Percentiles rank a stretch among this genome's conserved stretches.
Evolutionary conservation across 2,888 invertebrate species (phyloP).

Genomic region (Eupithecia inturbata): DNA sequence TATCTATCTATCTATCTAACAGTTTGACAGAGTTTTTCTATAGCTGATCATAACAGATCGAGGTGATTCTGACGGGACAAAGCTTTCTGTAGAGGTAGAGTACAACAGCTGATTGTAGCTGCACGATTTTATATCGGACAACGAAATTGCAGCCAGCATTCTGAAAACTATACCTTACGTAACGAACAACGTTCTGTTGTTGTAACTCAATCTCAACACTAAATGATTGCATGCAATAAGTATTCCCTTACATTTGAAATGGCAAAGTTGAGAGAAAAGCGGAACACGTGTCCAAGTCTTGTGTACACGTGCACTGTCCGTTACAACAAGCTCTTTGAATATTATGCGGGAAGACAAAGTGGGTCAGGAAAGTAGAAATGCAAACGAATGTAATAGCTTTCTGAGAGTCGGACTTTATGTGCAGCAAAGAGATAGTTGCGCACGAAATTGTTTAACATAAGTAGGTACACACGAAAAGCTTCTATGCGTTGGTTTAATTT

Average conservation of each 20-base stretch:
- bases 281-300: constrained; percentile 28
- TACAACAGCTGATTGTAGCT: background rate
- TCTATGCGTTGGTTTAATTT: background rate
- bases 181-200: background rate
- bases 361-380: constrained; percentile 22
- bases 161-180: background rate
- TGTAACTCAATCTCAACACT: background rate
- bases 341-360: constrained; percentile 28
- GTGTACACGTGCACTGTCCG: constrained; percentile 31
- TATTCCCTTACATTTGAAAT: constrained; percentile 4
- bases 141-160: background rate
- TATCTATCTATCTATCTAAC: too few relatives aligned
- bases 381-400: constrained; percentile 14
- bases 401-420: background rate
- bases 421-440: background rate
- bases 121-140: background rate
- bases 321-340: constrained; percentile 33
- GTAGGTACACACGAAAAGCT: background rate
- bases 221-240: background rate
- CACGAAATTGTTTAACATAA: background rate
- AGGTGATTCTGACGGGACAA: background rate
- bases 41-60: too few relatives aligned
- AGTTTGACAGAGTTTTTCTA: too few relatives aligned
- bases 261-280: constrained; percentile 21
- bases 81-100: background rate